These are phyloP conservation scores for Acanthopleura granulata DNA, from an alignment of 2,888 invertebrate genomes.

Conservation along the genomic window DNA sequence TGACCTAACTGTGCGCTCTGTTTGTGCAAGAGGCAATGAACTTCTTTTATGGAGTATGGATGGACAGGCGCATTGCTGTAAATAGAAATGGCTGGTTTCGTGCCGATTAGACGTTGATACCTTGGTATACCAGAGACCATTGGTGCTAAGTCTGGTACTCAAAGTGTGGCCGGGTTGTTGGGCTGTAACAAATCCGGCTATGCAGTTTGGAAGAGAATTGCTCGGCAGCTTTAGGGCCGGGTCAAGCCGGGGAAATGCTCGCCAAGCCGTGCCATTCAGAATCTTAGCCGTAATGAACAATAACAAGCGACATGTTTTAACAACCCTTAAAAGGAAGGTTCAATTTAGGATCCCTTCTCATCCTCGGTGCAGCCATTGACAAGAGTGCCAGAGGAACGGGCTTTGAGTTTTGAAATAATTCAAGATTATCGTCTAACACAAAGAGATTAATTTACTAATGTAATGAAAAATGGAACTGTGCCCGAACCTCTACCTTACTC, in stretches of 20 bases:
- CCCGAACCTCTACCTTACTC: conserved; percentile 9
- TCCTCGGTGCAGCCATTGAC: neutral
- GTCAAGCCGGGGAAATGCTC: neutral
- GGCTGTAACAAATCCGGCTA: no score
- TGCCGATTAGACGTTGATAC: no score
- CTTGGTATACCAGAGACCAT: no score
- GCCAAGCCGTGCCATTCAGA: neutral
- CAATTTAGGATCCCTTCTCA: conserved; percentile 8
- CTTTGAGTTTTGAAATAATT: conserved; percentile 10
- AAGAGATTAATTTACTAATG: conserved; percentile 33
- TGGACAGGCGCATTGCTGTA: no score
- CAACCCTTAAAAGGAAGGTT: conserved; percentile 7
- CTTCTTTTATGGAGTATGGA: no score
- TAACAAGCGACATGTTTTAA: conserved; percentile 16
- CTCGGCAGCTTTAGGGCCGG: neutral
- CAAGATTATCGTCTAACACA: conserved; percentile 27
- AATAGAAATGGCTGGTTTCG: no score
- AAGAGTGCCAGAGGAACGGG: neutral
- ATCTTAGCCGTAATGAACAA: neutral
- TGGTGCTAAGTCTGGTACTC: no score
- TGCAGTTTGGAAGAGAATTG: neutral
- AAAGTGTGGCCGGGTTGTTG: no score
- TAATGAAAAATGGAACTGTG: conserved; percentile 29
- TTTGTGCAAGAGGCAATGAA: no score
- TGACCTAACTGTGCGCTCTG: no score